Percentiles rank a stretch among this genome's conserved stretches.
These are phyloP conservation scores for Morus bassanus DNA, from an alignment of 2,797 vertebrate genomes.

Conservation along the genomic window DNA sequence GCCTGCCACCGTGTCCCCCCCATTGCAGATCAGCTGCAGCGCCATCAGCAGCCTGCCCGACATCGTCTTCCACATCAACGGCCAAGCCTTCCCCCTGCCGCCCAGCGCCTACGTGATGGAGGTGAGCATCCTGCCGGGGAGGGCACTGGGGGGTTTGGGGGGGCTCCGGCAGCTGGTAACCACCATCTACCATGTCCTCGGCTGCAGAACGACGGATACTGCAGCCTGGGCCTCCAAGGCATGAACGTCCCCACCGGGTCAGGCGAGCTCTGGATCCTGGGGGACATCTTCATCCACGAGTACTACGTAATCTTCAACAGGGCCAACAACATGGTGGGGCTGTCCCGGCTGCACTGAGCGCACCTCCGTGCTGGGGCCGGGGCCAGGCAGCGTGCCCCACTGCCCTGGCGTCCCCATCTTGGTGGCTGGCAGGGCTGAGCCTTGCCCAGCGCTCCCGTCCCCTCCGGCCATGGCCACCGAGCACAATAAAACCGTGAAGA, in stretches of 20 bases:
- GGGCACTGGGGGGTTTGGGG: rapidly evolving
- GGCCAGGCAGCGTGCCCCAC: rapidly evolving
- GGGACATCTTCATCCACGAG: conserved; percentile 77
- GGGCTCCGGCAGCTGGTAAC: not conserved
- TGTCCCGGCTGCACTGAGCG: conserved; percentile 37
- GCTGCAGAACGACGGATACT: not conserved
- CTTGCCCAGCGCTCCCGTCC: rapidly evolving
- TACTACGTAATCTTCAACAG: conserved; percentile 76
- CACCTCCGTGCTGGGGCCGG: rapidly evolving
- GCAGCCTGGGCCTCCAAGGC: conserved; percentile 20
- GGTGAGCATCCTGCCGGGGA: conserved; percentile 17
- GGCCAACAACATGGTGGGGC: conserved; percentile 68
- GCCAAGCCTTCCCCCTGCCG: conserved; percentile 31
- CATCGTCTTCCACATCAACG: conserved; percentile 59
- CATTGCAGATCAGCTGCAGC: conserved; percentile 55
- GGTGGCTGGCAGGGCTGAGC: not conserved
- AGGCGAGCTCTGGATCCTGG: conserved; percentile 76
- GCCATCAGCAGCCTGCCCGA: not conserved
- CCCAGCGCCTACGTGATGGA: conserved; percentile 60
- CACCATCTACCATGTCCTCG: rapidly evolving
- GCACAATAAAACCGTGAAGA: too few species aligned
- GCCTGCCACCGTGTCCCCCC: rapidly evolving
- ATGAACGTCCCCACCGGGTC: conserved; percentile 8
- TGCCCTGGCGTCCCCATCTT: not conserved
- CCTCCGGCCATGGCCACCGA: too few species aligned